Conservation (phyloP, 2,888 invertebrate species). For the Torymus aiolomorphi region DNA sequence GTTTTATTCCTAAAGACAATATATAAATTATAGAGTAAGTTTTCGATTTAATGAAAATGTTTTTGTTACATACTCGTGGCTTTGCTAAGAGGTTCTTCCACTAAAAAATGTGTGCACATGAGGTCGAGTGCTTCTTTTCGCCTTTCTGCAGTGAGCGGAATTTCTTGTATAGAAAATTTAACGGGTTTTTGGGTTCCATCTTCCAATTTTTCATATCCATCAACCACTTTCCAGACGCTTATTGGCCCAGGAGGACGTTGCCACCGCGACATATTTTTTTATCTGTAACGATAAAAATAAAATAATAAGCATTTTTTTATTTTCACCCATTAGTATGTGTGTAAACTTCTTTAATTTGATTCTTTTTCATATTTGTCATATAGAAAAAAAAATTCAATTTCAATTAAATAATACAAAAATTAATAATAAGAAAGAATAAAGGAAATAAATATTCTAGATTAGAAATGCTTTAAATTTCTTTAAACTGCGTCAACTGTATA, state of each 20-base stretch:
- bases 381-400: too few species aligned
- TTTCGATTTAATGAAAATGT: neutral
- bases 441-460: too few species aligned
- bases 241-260: slow-evolving; percentile 29
- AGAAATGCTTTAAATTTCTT: too few species aligned
- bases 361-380: too few species aligned
- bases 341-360: too few species aligned
- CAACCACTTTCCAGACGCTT: too few species aligned
- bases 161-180: slow-evolving; percentile 68
- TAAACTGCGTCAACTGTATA: too few species aligned
- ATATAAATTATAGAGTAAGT: neutral
- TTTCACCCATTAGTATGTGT: too few species aligned
- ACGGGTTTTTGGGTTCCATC: slow-evolving; percentile 59
- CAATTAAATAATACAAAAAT: too few species aligned
- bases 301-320: too few species aligned
- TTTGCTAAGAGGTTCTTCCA: slow-evolving; percentile 64
- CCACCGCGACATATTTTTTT: slow-evolving; percentile 19
- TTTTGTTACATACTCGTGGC: slow-evolving; percentile 62
- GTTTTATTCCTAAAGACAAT: slow-evolving; percentile 30
- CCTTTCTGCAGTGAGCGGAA: slow-evolving; percentile 66
- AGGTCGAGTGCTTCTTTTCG: slow-evolving; percentile 66
- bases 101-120: slow-evolving; percentile 64
- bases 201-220: too few species aligned
- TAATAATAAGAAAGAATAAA: too few species aligned
- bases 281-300: neutral